Evolutionary conservation across 2,888 invertebrate genomes (phyloP), one percentile per base, ranked within the genome.

Genomic region (Drosophila borborema): DNA sequence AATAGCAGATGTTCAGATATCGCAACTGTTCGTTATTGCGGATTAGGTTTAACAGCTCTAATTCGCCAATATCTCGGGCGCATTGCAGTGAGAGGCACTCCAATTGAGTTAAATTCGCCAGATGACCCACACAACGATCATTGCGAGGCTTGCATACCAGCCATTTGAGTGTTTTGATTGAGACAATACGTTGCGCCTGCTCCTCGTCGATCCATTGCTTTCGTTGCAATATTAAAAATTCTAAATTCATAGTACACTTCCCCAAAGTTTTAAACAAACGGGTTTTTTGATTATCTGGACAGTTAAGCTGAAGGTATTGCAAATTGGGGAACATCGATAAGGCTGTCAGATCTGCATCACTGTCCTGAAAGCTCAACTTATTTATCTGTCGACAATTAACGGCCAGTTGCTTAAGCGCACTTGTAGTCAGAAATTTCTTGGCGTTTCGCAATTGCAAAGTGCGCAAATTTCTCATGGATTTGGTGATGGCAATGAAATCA

Each of bases 191-290:
- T 5, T 80, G 68, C 9, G 87, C 80, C 34, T 85, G 85, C 59
- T 82, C 82, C 46, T 87, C 87, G 34, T 71, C 75, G 14, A 85
- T 77, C 85, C 85, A 87, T 16, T 82, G 87, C 53, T 80, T 87
- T 3, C 87, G 80, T 12, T 85, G 82, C n/a, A 85, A 54, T 36
- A 85, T 72, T 0, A 85, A 66, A 53, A 61, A 85, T 31, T 87
- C 76, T 72, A 85, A 64, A 31, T 71, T 67, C 14, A 63, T 54
- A 5, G 65, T 67, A 45, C 64, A 65, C n/a, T 73, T 69, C 16
- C 40, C 60, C 41, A 85, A 28, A 2, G 71, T 72, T 62, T 85
- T 85, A 6, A 85, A 85, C 2, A 85, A 51, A 2, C 76, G 74
- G 1, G 74, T 61, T 38, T 85, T 85, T 5, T 80, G 62, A 28